Evolutionary conservation across 2,888 invertebrate species (phyloP), one percentile per base, ranked within the genome.

Genomic region (Pristionchus mayeri): DNA sequence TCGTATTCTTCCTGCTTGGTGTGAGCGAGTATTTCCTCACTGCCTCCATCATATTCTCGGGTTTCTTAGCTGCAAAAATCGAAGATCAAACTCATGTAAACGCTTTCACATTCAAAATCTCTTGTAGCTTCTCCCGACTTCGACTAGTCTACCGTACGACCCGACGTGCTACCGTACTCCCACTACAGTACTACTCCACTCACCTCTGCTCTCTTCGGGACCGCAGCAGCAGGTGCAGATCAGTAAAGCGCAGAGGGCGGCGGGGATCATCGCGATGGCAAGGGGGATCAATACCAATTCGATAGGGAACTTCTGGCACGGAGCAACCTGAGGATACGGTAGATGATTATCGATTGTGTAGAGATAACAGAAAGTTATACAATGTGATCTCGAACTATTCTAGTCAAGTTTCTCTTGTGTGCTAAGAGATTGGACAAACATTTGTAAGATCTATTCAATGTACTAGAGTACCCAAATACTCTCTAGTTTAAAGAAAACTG

Each of bases 221-320:
- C 91, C 91, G 85, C 91, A 91, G 80, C 88, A 91, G 84, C 91
- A 91, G 18, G 90, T 91, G 85, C 91, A 91, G n/a, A 91, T 48
- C 44, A 91, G 88, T 1, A 91, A 86, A 24, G 91, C 88, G 54
- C 90, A 89, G 2, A 91, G 87, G 3, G 89, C 91, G 9, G 91
- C 81, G 6, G 91, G 91, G 71, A 91, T 91, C 88, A 91, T 89
- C 11, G 90, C 88, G 48, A 91, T 91, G 9, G 90, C 88, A 9
- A 90, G 78, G 4, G 91, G 91, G 71, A 91, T 91, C 63, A 91
- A 82, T 3, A 91, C 83, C 87, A 88, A 63, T 76, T 88, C 88
- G 57, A 87, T 76, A 37, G 84, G 84, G 40, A 84, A 84, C 50
- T 67, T 30, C 54, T 71, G 71, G 27, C 84, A 84, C 71, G 84